Percentiles rank a stretch among this genome's conserved stretches.
These are phyloP conservation scores for Rhopilema esculentum DNA, from an alignment of 30 jellyfish, hydroid and myxozoan species.

Conservation along the genomic window DNA sequence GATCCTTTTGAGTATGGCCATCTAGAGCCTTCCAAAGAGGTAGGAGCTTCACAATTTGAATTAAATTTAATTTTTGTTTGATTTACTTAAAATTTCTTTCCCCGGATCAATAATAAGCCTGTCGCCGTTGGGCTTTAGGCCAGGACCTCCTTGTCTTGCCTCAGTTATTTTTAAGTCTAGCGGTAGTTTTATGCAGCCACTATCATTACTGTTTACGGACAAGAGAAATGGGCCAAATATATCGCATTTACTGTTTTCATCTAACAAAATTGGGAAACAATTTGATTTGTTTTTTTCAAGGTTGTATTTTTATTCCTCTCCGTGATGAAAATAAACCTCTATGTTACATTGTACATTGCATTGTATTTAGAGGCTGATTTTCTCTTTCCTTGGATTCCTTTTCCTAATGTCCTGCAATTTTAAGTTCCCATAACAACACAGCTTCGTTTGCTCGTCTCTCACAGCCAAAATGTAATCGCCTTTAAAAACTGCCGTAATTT, in stretches of 20 bases:
- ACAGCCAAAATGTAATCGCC: too few relatives aligned
- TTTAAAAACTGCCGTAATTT: too few relatives aligned
- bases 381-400: too few relatives aligned
- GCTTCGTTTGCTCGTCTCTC: too few relatives aligned
- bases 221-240: too few relatives aligned
- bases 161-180: background rate
- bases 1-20: conserved; percentile 2
- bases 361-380: too few relatives aligned
- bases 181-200: background rate
- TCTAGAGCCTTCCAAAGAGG: conserved; percentile 40
- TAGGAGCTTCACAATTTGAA: background rate
- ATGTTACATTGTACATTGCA: background rate
- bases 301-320: background rate
- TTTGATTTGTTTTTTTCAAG: background rate
- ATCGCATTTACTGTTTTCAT: too few relatives aligned
- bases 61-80: too few relatives aligned
- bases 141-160: conserved; percentile 8
- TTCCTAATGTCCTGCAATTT: too few relatives aligned
- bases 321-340: background rate
- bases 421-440: too few relatives aligned
- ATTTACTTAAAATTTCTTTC: background rate
- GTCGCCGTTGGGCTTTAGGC: conserved; percentile 47
- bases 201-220: background rate
- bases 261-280: too few relatives aligned
- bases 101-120: background rate